Base-by-base conservation (phyloP, 1,140 invertebrate genomes). In the Orchestia grillus region DNA sequence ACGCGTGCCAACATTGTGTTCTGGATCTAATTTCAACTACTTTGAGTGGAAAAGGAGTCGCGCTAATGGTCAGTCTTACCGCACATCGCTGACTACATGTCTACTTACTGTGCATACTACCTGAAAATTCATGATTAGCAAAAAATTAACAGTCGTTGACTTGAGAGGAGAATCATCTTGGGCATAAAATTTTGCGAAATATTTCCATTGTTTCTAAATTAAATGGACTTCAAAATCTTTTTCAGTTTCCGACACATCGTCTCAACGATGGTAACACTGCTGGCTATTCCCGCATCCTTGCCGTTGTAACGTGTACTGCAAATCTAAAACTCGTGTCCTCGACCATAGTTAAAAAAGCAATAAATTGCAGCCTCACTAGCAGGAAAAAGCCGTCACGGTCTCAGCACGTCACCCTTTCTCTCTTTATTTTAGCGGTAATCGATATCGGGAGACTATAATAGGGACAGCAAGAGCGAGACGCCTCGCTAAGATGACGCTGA, bases 341-440 rank as follows among this genome's bases (percentile, higher is more conserved):
- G 88, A 42, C 41, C 3, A 42, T 36, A 90, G 62, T 3, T 77
- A 11, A 42, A 90, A 90, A 90, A n/a, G 40, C 40, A 36, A 44
- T 41, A 42, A 36, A 41, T 42, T 90, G n/a, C 41, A 90, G 88
- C 41, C 15, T 23, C 88, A 90, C 4, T 4, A 44, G 88, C 23
- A 42, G 43, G 41, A 90, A 16, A 90, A 90, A 41, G 88, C 88
- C 43, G 88, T 90, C 41, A 44, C 88, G 23, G 88, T 28, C 28
- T 42, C 88, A 44, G 41, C 88, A 42, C 88, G 43, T 42, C 88
- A 42, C n/a, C 88, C 88, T 77, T 36, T 77, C 88, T 42, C 41
- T 90, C 41, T 42, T 90, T 90, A 42, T 90, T 90, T 90, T 44
- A 44, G 88, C 28, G 88, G 28, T 90, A 90, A 90, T 90, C 88